Percentiles rank a stretch among this genome's conserved stretches.
Conservation (phyloP, 2,797 vertebrate species). For the Silurus lanzhouensis region DNA sequence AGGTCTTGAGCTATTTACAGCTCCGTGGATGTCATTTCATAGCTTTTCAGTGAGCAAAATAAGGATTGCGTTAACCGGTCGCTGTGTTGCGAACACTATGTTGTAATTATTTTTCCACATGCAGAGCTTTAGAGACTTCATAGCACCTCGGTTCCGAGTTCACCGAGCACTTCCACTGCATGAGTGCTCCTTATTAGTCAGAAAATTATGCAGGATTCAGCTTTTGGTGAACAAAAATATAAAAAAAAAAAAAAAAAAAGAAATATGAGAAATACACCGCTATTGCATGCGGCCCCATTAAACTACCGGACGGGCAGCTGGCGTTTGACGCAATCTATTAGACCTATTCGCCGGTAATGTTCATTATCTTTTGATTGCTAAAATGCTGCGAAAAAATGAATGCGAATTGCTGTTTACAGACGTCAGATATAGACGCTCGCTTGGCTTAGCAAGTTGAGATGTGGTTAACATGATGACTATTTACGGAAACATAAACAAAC, state of each 20-base stretch:
- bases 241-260: no score
- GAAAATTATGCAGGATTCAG: constrained; percentile 58
- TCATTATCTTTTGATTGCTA: constrained; percentile 15
- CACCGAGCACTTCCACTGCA: constrained; percentile 48
- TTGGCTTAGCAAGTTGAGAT: background rate
- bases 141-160: constrained; percentile 28
- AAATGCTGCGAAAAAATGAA: background rate
- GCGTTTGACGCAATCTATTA: constrained; percentile 32
- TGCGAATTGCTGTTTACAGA: background rate
- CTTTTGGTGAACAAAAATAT: constrained; percentile 34
- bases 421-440: background rate
- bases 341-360: background rate
- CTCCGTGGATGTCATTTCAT: background rate
- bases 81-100: background rate
- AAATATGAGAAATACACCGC: constrained; percentile 24
- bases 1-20: background rate
- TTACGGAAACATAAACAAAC: background rate
- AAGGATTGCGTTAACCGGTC: background rate
- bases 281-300: constrained; percentile 5
- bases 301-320: background rate
- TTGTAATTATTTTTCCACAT: constrained; percentile 39
- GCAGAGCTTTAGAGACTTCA: constrained; percentile 41
- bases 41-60: background rate
- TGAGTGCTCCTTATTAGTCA: constrained; percentile 57
- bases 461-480: background rate